Percentiles rank a stretch among this genome's conserved stretches.
These are phyloP conservation scores for Amitus sp. DNA, from an alignment of 2,888 invertebrate genomes.

Conservation along the genomic window DNA sequence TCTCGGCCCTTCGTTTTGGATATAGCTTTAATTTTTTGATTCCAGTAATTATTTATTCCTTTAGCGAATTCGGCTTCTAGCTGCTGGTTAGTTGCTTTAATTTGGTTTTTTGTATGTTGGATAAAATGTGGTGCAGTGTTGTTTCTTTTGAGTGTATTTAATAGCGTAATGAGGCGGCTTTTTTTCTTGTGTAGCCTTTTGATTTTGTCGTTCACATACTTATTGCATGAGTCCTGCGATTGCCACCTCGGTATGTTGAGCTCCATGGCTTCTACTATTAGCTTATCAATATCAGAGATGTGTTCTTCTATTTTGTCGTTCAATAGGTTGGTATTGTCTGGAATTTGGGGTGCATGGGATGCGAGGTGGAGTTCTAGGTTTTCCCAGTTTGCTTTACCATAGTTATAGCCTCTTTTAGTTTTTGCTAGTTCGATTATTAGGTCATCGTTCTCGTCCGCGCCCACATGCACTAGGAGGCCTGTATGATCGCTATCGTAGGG, in stretches of 20 bases:
- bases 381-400: neutral
- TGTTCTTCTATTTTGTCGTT: neutral
- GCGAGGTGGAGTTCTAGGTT: too few species aligned
- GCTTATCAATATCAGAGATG: neutral
- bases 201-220: neutral
- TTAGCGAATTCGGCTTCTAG: conserved; percentile 10
- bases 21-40: conserved; percentile 5
- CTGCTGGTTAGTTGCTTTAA: neutral
- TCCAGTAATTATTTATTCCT: conserved; percentile 13
- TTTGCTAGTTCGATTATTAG: neutral
- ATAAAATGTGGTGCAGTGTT: neutral
- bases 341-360: neutral
- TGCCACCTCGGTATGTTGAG: neutral
- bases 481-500: conserved; percentile 18
- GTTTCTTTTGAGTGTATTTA: neutral
- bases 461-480: neutral
- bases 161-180: neutral
- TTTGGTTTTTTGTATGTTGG: neutral
- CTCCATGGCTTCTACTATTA: neutral
- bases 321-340: conserved; percentile 1
- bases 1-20: neutral
- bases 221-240: neutral
- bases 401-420: neutral
- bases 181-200: conserved; percentile 1
- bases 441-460: too few species aligned